Conservation (phyloP, 2,888 invertebrate species). For the Lepetodrilus schrolli region DNA sequence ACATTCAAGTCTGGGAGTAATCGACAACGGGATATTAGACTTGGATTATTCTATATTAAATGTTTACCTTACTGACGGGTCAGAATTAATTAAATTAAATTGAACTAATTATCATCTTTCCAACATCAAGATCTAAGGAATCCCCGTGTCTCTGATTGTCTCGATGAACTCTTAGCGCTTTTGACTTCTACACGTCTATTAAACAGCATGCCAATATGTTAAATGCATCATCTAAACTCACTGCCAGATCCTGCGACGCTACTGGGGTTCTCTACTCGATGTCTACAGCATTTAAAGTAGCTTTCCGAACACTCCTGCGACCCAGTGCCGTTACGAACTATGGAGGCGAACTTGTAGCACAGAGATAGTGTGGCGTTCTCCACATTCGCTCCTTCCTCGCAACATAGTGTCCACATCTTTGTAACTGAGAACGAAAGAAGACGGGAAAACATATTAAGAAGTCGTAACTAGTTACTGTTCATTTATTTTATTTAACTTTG, state of each 20-base stretch:
- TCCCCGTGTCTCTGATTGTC: no score
- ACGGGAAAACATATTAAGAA: neutral
- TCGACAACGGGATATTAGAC: no score
- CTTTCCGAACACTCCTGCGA: slow-evolving; percentile 45
- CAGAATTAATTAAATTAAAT: no score
- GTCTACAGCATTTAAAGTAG: slow-evolving; percentile 51
- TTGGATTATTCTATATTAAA: no score
- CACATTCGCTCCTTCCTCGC: slow-evolving; percentile 35
- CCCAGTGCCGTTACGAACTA: slow-evolving; percentile 42
- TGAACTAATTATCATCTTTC: no score
- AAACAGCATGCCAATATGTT: no score
- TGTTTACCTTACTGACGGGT: no score
- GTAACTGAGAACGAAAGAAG: slow-evolving; percentile 12
- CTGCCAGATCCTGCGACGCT: slow-evolving; percentile 27
- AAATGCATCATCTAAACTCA: no score
- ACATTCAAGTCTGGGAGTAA: no score
- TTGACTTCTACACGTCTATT: no score
- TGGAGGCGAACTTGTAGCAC: slow-evolving; percentile 46
- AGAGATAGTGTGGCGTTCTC: slow-evolving; percentile 30
- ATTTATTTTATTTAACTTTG: neutral
- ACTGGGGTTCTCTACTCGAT: slow-evolving; percentile 1
- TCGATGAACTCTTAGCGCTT: no score
- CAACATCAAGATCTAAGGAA: no score
- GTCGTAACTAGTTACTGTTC: neutral
- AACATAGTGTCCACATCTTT: slow-evolving; percentile 39